These are phyloP conservation scores for Craterocephalus amniculus DNA, from an alignment of 2,797 vertebrate genomes.

Conservation along the genomic window DNA sequence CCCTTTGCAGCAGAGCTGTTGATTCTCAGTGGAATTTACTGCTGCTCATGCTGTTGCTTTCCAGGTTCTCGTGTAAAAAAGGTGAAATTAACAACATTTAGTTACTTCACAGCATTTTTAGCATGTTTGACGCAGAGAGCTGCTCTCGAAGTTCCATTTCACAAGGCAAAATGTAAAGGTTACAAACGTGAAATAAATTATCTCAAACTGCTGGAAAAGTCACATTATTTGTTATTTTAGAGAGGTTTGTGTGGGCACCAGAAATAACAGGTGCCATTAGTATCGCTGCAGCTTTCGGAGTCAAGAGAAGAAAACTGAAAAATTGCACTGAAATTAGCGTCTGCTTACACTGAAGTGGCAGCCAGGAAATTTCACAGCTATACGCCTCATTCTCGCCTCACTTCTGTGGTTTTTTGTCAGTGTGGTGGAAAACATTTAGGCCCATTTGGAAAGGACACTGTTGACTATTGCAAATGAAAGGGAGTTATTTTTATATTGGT, in stretches of 20 bases:
- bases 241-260: not conserved
- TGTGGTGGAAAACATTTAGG: constrained; percentile 26
- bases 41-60: no score
- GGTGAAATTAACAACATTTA: no score
- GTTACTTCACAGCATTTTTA: no score
- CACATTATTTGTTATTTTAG: not conserved
- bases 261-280: not conserved
- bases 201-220: constrained; percentile 7
- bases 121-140: no score
- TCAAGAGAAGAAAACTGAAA: not conserved
- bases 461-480: constrained; percentile 26
- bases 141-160: not conserved
- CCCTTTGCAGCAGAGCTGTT: no score
- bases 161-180: not conserved
- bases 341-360: not conserved
- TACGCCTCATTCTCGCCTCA: constrained; percentile 15
- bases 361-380: constrained; percentile 28
- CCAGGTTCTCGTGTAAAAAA: no score
- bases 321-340: constrained; percentile 1
- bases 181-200: not conserved
- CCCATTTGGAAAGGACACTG: constrained; percentile 32
- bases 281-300: not conserved
- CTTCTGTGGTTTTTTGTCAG: constrained; percentile 1
- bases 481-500: constrained; percentile 40
- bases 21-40: no score